Conservation (phyloP, 2,888 invertebrate species). For the Papilio demoleus region DNA sequence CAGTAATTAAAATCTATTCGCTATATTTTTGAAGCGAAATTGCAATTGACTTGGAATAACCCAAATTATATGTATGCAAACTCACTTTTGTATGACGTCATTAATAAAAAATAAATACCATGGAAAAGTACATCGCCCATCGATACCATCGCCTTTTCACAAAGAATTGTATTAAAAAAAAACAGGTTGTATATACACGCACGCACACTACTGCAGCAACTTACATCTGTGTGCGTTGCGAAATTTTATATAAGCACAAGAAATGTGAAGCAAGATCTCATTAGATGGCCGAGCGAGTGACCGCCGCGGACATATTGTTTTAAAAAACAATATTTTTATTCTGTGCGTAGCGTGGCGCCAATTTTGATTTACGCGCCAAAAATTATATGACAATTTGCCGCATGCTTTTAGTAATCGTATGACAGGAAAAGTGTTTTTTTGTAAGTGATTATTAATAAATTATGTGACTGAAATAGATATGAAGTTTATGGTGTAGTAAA, state of each 20-base stretch:
- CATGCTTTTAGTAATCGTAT: background rate
- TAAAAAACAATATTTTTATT: slow-evolving; percentile 37
- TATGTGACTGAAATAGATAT: slow-evolving; percentile 9
- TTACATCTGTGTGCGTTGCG: slow-evolving; percentile 40
- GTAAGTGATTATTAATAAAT: slow-evolving; percentile 20
- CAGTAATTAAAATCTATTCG: slow-evolving; percentile 1
- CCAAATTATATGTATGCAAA: slow-evolving; percentile 22
- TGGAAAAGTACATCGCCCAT: slow-evolving; percentile 28
- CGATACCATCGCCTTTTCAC: slow-evolving; percentile 22
- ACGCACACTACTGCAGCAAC: slow-evolving; percentile 22
- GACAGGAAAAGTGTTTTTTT: background rate
- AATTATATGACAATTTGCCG: slow-evolving; percentile 44
- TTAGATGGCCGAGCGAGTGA: slow-evolving; percentile 48
- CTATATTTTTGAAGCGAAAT: slow-evolving; percentile 1
- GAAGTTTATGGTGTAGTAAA: background rate
- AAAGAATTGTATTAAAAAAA: slow-evolving; percentile 24
- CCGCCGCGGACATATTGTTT: slow-evolving; percentile 44
- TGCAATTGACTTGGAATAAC: slow-evolving; percentile 11
- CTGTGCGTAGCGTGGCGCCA: slow-evolving; percentile 42
- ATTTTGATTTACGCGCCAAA: slow-evolving; percentile 39
- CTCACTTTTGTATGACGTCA: slow-evolving; percentile 18
- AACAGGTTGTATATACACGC: slow-evolving; percentile 39
- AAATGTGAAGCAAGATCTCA: slow-evolving; percentile 46
- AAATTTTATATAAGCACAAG: slow-evolving; percentile 53
- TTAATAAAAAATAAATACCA: slow-evolving; percentile 5